These are phyloP conservation scores for Lophotis ruficrista DNA, from an alignment of 2,113 vertebrate genomes.

Conservation along the genomic window DNA sequence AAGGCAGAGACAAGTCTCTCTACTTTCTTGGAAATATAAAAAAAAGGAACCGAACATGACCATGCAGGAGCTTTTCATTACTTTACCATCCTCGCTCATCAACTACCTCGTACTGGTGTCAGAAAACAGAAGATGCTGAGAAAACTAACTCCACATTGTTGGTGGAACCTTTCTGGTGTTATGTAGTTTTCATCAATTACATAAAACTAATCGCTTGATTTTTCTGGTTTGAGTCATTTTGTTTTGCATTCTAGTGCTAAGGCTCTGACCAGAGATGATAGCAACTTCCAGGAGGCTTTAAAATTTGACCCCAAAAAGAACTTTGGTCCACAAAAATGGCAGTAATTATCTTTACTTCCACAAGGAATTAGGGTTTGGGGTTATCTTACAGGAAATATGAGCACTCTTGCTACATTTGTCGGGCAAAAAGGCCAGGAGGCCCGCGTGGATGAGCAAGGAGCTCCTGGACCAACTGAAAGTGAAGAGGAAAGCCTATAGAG, in stretches of 20 bases:
- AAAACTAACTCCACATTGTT: not conserved
- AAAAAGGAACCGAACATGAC: not conserved
- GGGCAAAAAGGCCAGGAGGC: too few species aligned
- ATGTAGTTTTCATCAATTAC: not conserved
- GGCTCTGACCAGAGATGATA: not conserved
- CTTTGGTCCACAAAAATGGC: not conserved
- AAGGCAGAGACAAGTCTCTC: not conserved
- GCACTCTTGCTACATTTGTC: too few species aligned
- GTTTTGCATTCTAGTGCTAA: not conserved
- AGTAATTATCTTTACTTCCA: not conserved
- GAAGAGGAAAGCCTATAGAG: too few species aligned
- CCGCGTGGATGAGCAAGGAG: too few species aligned
- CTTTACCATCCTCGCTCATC: not conserved
- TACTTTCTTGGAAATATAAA: not conserved
- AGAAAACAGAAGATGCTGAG: not conserved
- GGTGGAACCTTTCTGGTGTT: not conserved
- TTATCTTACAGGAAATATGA: not conserved
- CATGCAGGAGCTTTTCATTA: not conserved
- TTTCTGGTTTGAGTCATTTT: not conserved
- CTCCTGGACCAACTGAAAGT: too few species aligned
- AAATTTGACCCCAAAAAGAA: not conserved
- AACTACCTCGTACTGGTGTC: not conserved
- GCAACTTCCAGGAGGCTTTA: not conserved
- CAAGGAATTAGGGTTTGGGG: not conserved
- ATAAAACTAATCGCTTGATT: accelerated